Percentiles rank a stretch among this genome's conserved stretches.
Evolutionary conservation across 2,888 invertebrate genomes (phyloP).

Genomic region (Salticus scenicus): DNA sequence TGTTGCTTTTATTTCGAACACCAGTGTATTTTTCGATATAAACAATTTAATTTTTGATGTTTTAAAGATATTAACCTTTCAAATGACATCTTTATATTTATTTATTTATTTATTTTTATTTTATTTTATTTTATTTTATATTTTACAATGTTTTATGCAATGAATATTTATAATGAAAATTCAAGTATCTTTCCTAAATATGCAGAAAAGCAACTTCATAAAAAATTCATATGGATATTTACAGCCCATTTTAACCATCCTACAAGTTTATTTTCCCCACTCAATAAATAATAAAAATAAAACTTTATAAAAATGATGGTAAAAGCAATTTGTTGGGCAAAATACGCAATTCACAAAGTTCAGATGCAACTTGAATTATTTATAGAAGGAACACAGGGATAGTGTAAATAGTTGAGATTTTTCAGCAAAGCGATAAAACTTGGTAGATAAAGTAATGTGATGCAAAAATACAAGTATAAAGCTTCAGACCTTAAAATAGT

Average conservation of each 20-base stretch:
- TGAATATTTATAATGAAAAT: too few species aligned
- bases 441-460: background rate
- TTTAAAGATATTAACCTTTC: too few species aligned
- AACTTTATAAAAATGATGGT: background rate
- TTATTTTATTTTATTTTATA: too few species aligned
- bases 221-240: too few species aligned
- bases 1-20: too few species aligned
- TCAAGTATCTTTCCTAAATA: too few species aligned
- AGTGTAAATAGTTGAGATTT: background rate
- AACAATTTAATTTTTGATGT: too few species aligned
- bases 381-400: background rate
- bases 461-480: slow-evolving; percentile 1
- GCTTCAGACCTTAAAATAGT: background rate
- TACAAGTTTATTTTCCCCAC: background rate
- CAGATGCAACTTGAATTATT: background rate
- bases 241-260: background rate
- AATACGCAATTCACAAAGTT: background rate
- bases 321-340: slow-evolving; percentile 6
- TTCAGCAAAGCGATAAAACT: background rate
- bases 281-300: slow-evolving; percentile 1
- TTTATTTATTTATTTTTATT: too few species aligned
- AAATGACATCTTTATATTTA: too few species aligned
- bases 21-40: too few species aligned
- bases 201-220: too few species aligned
- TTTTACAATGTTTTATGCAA: too few species aligned